Base-by-base conservation (phyloP, 1,140 invertebrate species). In the Vanessa tameamea region DNA sequence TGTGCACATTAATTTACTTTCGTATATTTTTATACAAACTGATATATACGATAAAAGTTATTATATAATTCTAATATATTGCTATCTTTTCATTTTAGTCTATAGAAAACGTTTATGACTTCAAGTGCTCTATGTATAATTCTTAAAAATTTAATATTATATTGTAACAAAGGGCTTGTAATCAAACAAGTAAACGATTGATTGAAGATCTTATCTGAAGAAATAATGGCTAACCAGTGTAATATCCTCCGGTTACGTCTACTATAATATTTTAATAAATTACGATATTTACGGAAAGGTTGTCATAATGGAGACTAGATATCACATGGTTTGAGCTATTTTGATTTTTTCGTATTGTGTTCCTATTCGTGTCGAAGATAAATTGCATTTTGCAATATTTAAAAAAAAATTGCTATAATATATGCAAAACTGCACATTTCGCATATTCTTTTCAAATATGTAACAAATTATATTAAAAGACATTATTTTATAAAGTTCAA, bases 41-140 rank as follows among this genome's bases (percentile, higher is more conserved):
- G 88, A 89, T 88, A 90, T 83, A 89, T 90, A 92, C 83, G 85
- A 87, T 88, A 89, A 89, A 89, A 82, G 69, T 76, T 76, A 76
- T 88, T 88, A 91, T 82, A 91, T 90, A 91, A 92, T 68, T 87
- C 91, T 92, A 92, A 89, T 89, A 91, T 92, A 92, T 92, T 92
- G 90, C 90, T 92, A 92, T 92, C 87, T 87, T 91, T 92, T 91
- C 88, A 86, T 86, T 89, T 90, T 91, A 92, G 89, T 92, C 89
- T 90, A 91, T 89, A 92, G 88, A 89, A 86, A 86, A 83, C 85
- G 85, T 84, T 84, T 82, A 88, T 83, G 85, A 86, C 77, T 81
- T 87, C 72, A 81, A 80, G 83, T 82, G 82, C 84, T 84, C 78
- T 82, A 82, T 83, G 67, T 72, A 72, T 71, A 75, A 68, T 75